These are phyloP conservation scores for Artibeus jamaicensis DNA, from an alignment of 2,797 vertebrate genomes.

Conservation along the genomic window DNA sequence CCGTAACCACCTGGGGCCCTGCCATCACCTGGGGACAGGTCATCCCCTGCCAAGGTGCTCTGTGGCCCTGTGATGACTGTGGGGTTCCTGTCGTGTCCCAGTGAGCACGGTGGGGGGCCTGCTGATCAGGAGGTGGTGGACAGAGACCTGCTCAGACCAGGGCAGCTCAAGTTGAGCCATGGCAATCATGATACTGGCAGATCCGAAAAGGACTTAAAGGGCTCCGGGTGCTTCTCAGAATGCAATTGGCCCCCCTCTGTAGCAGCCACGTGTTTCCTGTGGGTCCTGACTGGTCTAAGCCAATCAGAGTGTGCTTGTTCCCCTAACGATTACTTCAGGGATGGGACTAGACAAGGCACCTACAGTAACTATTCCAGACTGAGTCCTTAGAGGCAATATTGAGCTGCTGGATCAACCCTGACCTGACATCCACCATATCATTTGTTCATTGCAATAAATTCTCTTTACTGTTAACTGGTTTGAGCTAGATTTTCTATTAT, in stretches of 20 bases:
- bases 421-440: background rate
- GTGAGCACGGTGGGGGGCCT: background rate
- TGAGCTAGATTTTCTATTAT: background rate
- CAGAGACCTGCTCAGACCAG: background rate
- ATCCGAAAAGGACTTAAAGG: background rate
- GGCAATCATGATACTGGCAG: rapidly evolving
- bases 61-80: rapidly evolving
- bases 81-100: rapidly evolving
- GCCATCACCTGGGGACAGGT: background rate
- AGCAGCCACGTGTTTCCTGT: background rate
- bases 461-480: background rate
- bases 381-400: background rate
- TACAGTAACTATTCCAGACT: background rate
- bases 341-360: background rate
- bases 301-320: background rate
- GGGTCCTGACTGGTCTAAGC: background rate
- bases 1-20: background rate
- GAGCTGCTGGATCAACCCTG: slow-evolving; percentile 28
- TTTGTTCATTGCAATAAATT: background rate
- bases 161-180: background rate
- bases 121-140: background rate
- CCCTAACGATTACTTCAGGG: background rate
- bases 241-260: background rate
- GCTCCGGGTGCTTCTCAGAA: background rate
- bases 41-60: too few species aligned